A percentile compares a stretch with the other conserved stretches of the same genome.
Conservation (phyloP, 2,113 vertebrate genomes). For the Lepisosteus osseus region DNA sequence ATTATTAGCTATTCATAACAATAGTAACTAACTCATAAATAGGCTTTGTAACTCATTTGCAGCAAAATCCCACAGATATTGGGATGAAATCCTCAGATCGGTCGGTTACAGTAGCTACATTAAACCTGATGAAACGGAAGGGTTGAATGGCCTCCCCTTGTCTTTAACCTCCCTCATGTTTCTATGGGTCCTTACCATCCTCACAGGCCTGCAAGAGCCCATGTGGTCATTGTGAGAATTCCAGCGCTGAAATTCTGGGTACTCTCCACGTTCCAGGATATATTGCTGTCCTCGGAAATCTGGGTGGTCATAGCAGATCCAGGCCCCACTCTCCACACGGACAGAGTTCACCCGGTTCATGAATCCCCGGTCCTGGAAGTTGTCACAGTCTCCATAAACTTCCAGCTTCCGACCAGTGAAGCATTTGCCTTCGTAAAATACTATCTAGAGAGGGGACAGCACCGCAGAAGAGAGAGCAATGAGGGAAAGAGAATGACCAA, state of each 20-base stretch:
- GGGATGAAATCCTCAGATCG: no score
- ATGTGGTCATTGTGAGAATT: conserved; percentile 84
- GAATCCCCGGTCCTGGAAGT: conserved; percentile 87
- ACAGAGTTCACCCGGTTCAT: conserved; percentile 87
- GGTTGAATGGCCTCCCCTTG: no score
- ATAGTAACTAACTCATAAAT: no score
- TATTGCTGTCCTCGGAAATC: conserved; percentile 87
- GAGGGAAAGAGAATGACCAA: neutral
- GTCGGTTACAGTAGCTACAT: no score
- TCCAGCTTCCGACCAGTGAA: conserved; percentile 86
- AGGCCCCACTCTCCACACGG: conserved; percentile 80
- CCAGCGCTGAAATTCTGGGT: conserved; percentile 84
- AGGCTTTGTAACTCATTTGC: no score
- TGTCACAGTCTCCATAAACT: conserved; percentile 79
- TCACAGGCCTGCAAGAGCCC: conserved; percentile 84
- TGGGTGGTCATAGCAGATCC: conserved; percentile 83
- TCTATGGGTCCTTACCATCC: conserved; percentile 68
- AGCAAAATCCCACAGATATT: no score
- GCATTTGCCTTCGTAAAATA: conserved; percentile 82
- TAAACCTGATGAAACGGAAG: no score
- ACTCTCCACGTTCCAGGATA: conserved; percentile 82
- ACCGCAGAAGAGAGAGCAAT: neutral
- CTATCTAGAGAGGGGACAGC: conserved; percentile 61
- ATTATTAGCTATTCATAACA: no score
- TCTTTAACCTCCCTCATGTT: no score